Conservation (phyloP, 2,797 vertebrate genomes). For the Gymnothorax javanicus region DNA sequence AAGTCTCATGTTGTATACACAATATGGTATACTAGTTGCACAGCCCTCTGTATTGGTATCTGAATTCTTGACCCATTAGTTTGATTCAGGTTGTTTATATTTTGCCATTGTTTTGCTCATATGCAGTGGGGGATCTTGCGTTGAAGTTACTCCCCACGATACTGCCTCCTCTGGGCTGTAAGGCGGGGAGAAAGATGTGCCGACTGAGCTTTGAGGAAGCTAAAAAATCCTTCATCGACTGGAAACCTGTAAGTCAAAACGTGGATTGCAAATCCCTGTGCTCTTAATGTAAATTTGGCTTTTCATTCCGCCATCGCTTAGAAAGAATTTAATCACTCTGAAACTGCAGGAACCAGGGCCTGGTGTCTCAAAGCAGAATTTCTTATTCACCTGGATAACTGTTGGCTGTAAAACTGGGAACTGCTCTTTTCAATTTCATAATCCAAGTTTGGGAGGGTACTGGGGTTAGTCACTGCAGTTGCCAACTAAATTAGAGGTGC, state of each 20-base stretch:
- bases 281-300: not conserved
- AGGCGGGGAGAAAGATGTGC: not conserved
- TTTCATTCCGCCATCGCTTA: not conserved
- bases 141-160: not conserved
- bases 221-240: slow-evolving; percentile 8
- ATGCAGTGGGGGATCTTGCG: not conserved
- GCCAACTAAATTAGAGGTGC: too few relatives aligned
- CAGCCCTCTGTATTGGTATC: not conserved
- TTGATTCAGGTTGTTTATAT: not conserved
- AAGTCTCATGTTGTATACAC: not conserved
- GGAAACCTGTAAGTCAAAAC: not conserved
- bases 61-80: not conserved
- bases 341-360: not conserved
- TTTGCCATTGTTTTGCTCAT: not conserved
- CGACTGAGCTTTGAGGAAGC: not conserved
- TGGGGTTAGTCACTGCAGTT: too few relatives aligned
- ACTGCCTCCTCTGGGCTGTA: not conserved
- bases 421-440: too few relatives aligned
- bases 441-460: too few relatives aligned
- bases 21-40: not conserved
- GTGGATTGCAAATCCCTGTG: not conserved
- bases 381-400: too few relatives aligned
- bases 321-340: not conserved
- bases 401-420: too few relatives aligned
- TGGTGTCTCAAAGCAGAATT: too few relatives aligned